Conservation (phyloP, 2,113 vertebrate genomes). For the Osmerus mordax region DNA sequence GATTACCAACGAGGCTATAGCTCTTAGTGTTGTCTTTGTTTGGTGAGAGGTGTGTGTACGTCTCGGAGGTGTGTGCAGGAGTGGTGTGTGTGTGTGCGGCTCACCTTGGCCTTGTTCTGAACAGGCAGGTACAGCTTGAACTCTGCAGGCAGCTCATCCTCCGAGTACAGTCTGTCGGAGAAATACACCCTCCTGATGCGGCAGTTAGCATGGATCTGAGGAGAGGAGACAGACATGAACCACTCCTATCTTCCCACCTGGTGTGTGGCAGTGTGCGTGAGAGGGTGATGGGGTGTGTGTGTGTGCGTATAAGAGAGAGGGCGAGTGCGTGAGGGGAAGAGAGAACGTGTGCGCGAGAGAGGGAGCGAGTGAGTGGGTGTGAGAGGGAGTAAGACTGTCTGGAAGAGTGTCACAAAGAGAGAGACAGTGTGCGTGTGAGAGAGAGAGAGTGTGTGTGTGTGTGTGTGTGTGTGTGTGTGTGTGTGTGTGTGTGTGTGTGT, state of each 20-base stretch:
- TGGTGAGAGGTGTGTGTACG: background rate
- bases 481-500: background rate
- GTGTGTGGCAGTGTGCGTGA: background rate
- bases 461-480: background rate
- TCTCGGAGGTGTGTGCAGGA: background rate
- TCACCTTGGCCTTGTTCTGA: slow-evolving; percentile 94
- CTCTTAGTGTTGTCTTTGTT: background rate
- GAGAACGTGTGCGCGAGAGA: too few relatives aligned
- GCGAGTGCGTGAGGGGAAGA: too few relatives aligned
- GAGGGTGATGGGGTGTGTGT: too few relatives aligned
- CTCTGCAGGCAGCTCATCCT: slow-evolving; percentile 94
- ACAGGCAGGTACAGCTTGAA: slow-evolving; percentile 95
- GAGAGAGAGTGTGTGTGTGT: background rate
- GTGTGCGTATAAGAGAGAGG: too few relatives aligned
- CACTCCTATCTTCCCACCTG: background rate
- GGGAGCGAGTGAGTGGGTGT: too few relatives aligned
- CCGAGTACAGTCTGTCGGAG: slow-evolving; percentile 94
- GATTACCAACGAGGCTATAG: background rate
- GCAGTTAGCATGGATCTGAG: slow-evolving; percentile 94
- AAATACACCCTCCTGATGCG: slow-evolving; percentile 95
- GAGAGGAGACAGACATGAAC: background rate
- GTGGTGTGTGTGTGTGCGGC: background rate
- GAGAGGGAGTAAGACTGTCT: too few relatives aligned
- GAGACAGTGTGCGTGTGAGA: background rate
- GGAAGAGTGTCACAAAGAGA: too few relatives aligned